Base-by-base conservation (phyloP, 2,888 invertebrate species). In the Oscheius sp. region DNA sequence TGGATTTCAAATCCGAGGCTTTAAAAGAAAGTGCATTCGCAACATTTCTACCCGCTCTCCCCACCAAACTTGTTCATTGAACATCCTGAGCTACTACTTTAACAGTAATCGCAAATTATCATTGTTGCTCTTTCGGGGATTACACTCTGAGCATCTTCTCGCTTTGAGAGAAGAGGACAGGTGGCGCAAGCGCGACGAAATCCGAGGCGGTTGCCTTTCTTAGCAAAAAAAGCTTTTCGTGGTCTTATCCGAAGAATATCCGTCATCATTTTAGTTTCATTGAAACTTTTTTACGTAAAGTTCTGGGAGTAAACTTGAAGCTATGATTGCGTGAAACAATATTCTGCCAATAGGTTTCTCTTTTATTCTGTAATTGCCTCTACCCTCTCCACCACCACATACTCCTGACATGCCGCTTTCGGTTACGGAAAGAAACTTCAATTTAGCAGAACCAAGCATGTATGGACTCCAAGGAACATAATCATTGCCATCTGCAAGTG, bases 181-280 rank as follows among this genome's bases (percentile, higher is more conserved):
- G 68, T 68, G 68, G 33, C 55, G 68, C 68, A 51, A 63, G 32
- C 48, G 63, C 48, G 63, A 63, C 53, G 68, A 55, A 68, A 68
- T 53, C 65, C 29, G 55, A 55, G 42, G 68, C 68, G 33, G 33
- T 68, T 68, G 35, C 68, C 68, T 68, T 68, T 68, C 68, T 21
- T 2, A 68, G 65, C 50, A 65, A 65, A 65, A 42, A 42, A 21
- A 21, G 21, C 42, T 42, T 42, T 42, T 42, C 4, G 42, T 42
- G 42, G 42, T 7, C 42, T 42, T 7, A 42, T 42, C 42, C 7
- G 3, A 42, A 7, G 7, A 42, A 42, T 42, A 42, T 42, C 21
- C 21, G 21, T 21, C 42, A 42, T 42, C 42, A 42, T 42, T 42
- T 5, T 42, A 5, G 42, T 42, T 7, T 42, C 42, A 42, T 42